Percentiles rank a stretch among this genome's conserved stretches.
Conservation (phyloP, 1,140 invertebrate genomes). For the Hyposmocoma kahamanoa region DNA sequence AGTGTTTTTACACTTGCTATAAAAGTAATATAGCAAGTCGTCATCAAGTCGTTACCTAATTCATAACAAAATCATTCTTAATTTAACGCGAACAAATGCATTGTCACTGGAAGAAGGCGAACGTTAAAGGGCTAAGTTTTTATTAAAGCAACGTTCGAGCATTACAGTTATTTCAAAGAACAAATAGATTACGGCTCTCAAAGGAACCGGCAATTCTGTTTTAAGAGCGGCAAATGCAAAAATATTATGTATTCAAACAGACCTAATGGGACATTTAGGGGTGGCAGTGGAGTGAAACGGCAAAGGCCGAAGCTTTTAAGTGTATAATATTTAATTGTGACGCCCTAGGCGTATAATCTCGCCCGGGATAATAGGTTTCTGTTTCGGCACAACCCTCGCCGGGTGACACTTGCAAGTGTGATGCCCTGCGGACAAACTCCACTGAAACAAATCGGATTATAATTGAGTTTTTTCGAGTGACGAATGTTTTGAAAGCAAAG, state of each 20-base stretch:
- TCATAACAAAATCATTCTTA: too few relatives aligned
- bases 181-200: slow-evolving; percentile 72
- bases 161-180: slow-evolving; percentile 68
- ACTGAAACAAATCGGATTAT: slow-evolving; percentile 69
- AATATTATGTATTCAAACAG: slow-evolving; percentile 74
- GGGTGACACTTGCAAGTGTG: slow-evolving; percentile 67
- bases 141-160: slow-evolving; percentile 60
- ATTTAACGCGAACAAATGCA: too few relatives aligned
- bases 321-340: slow-evolving; percentile 75
- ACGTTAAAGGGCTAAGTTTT: slow-evolving; percentile 49
- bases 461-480: slow-evolving; percentile 58
- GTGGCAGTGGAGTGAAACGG: slow-evolving; percentile 71
- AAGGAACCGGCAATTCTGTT: slow-evolving; percentile 70
- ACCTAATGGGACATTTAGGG: slow-evolving; percentile 73
- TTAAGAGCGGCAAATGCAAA: slow-evolving; percentile 70
- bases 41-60: too few relatives aligned
- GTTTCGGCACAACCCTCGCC: slow-evolving; percentile 68
- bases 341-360: slow-evolving; percentile 75
- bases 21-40: too few relatives aligned
- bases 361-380: slow-evolving; percentile 75
- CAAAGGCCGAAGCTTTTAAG: slow-evolving; percentile 74
- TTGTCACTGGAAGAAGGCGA: too few relatives aligned
- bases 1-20: too few relatives aligned
- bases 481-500: slow-evolving; percentile 35
- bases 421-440: slow-evolving; percentile 56